These are phyloP conservation scores for Mantis religiosa DNA, from an alignment of 2,888 invertebrate species.

Conservation along the genomic window DNA sequence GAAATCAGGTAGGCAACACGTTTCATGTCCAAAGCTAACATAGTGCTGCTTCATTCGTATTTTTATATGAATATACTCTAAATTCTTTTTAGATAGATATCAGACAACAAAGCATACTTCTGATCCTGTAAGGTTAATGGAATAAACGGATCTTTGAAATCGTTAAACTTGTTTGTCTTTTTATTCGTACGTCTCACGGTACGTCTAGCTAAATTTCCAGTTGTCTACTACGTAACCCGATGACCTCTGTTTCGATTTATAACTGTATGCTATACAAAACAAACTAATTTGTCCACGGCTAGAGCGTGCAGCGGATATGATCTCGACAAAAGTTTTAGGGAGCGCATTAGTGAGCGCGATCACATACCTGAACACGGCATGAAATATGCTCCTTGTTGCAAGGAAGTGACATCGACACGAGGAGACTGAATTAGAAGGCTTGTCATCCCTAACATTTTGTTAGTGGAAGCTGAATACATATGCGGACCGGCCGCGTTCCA, in stretches of 20 bases:
- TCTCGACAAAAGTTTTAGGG: background rate
- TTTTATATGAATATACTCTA: too few relatives aligned
- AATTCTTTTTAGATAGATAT: too few relatives aligned
- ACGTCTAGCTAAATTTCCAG: background rate
- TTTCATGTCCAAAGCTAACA: too few relatives aligned
- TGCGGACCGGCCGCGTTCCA: background rate
- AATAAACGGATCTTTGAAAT: too few relatives aligned
- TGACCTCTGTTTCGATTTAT: background rate
- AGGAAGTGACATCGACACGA: conserved; percentile 10
- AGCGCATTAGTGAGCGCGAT: background rate
- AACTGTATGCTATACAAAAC: background rate
- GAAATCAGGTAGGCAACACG: too few relatives aligned
- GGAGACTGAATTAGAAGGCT: conserved; percentile 8
- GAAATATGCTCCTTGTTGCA: background rate
- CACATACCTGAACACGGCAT: conserved; percentile 3
- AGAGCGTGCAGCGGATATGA: background rate
- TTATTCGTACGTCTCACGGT: background rate
- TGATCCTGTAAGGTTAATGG: too few relatives aligned
- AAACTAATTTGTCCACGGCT: background rate
- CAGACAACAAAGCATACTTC: too few relatives aligned
- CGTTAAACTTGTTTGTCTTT: background rate
- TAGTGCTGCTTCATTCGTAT: too few relatives aligned
- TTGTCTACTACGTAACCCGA: background rate
- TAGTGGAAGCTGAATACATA: background rate
- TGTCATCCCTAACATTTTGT: conserved; percentile 19